Base-by-base conservation (phyloP, 2,888 invertebrate species). In the Gibbula magus region DNA sequence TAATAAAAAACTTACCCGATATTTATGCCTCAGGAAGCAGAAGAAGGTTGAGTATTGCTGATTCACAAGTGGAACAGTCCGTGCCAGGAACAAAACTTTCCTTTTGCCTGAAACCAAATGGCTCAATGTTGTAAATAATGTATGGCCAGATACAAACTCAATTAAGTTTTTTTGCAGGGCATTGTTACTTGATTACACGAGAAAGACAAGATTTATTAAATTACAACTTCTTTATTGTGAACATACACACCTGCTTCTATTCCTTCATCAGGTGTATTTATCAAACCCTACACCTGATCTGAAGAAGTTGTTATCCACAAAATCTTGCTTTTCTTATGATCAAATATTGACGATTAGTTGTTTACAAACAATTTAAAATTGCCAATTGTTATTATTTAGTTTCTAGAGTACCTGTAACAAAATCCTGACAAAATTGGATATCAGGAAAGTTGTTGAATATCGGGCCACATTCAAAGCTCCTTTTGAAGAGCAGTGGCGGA, bases 11-110 rank as follows among this genome's bases (percentile, higher is more conserved):
- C 76, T 54, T 29, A 76, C 76, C 10, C 25, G 67, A 45, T 45
- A 80, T n/a, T 35, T 51, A 35, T 79, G 25, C 18, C 78, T 66
- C 53, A 87, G 74, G 45, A 78, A 82, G 18, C 80, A 81, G 35
- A 76, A 20, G 70, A 87, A 83, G n/a, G 80, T 67, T 39, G 77
- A 78, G 39, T 79, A 83, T 70, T 87, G 86, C 56, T 87, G 86
- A 16, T 79, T 78, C 4, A 85, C 85, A 16, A 87, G 77, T n/a
- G 85, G 84, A 10, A 84, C 83, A n/a, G 86, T 87, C 66, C 83
- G 79, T 3, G 86, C 84, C 67, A 87, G 61, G 52, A 87, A 87
- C 22, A 84, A 82, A 10, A 86, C 83, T 39, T 80, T 84, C 25
- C 52, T 74, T n/a, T 29, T 10, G 16, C 53, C 75, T 75, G 32